A percentile compares a stretch with the other conserved stretches of the same genome.
Evolutionary conservation across 2,797 vertebrate species (phyloP).

Genomic region (Takifugu ocellatus): DNA sequence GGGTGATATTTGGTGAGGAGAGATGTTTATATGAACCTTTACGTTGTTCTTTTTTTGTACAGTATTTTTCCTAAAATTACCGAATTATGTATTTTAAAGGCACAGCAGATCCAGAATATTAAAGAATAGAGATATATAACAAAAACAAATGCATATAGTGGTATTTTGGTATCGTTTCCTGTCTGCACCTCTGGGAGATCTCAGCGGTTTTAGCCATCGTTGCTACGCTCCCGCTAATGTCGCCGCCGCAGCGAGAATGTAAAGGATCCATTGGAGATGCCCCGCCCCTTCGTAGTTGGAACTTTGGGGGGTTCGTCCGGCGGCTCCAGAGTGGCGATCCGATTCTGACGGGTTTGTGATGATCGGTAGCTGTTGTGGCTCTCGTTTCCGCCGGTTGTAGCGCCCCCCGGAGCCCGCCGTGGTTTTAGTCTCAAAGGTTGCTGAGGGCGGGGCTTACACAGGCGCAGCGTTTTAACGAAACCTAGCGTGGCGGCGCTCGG

Average conservation of each 20-base stretch:
- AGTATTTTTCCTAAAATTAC: slow-evolving; percentile 94
- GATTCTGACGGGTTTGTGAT: slow-evolving; percentile 49
- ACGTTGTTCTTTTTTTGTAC: slow-evolving; percentile 87
- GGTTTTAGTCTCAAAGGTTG: slow-evolving; percentile 4
- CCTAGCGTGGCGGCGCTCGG: too few species aligned
- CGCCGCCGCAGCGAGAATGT: too few species aligned
- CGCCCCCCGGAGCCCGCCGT: slow-evolving; percentile 45
- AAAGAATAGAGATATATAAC: slow-evolving; percentile 62
- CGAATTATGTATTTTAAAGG: slow-evolving; percentile 90
- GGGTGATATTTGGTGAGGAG: slow-evolving; percentile 80
- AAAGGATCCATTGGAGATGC: too few species aligned
- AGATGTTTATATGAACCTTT: slow-evolving; percentile 90
- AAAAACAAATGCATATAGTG: slow-evolving; percentile 49
- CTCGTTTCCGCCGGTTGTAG: slow-evolving; percentile 26
- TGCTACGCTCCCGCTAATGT: slow-evolving; percentile 18
- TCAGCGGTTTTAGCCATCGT: neutral
- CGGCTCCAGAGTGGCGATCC: neutral
- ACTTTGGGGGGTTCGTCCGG: neutral
- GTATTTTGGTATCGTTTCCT: slow-evolving; percentile 69
- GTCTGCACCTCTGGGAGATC: slow-evolving; percentile 46
- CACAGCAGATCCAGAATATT: slow-evolving; percentile 74
- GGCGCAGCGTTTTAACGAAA: too few species aligned
- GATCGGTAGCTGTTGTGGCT: slow-evolving; percentile 21
- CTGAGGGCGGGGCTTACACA: neutral
- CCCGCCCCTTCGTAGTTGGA: neutral